Conservation (phyloP, 2,113 vertebrate genomes). For the Eptesicus fuscus region DNA sequence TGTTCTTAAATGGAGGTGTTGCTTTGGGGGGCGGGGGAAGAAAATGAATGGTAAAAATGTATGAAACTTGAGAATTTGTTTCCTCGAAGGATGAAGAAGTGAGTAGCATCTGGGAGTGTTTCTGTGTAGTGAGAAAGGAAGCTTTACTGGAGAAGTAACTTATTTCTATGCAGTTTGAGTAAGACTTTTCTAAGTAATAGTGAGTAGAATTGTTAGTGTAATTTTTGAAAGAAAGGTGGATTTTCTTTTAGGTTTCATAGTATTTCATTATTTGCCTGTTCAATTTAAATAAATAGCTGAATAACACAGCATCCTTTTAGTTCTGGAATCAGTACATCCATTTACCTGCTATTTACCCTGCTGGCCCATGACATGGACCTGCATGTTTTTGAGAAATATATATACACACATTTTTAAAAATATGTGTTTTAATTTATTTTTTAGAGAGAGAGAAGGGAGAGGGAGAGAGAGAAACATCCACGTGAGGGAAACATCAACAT, state of each 20-base stretch:
- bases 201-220: neutral
- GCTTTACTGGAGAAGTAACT: neutral
- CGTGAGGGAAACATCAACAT: too few species aligned
- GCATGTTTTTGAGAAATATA: neutral
- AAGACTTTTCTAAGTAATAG: neutral
- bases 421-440: too few species aligned
- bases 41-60: neutral
- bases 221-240: neutral
- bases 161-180: neutral
- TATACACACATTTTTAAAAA: too few species aligned
- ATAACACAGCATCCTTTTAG: neutral
- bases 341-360: neutral
- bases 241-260: neutral
- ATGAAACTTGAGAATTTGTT: neutral
- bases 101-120: neutral
- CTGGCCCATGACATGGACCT: neutral
- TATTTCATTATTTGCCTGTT: neutral
- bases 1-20: neutral
- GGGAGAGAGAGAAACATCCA: too few species aligned
- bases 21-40: neutral
- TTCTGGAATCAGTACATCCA: fast-evolving
- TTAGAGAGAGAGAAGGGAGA: too few species aligned
- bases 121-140: neutral
- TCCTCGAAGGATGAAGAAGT: neutral
- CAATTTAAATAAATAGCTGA: neutral